Percentiles rank a stretch among this genome's conserved stretches.
These are phyloP conservation scores for Phymorhynchus buccinoides DNA, from an alignment of 1,140 invertebrate species.

Conservation along the genomic window DNA sequence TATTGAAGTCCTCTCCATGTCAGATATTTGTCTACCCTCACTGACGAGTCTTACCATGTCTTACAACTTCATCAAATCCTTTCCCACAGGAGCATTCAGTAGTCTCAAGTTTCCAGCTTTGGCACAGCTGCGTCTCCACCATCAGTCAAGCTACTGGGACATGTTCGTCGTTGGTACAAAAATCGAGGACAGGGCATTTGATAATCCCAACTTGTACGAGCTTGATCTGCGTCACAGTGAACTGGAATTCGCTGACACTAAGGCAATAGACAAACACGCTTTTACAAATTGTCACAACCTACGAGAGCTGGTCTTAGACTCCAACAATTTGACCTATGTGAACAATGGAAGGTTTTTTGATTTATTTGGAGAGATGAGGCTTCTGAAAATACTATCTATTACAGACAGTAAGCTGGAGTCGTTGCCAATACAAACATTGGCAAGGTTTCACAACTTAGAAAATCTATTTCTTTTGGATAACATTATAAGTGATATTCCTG, in stretches of 20 bases:
- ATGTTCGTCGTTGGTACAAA: neutral
- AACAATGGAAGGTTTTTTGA: neutral
- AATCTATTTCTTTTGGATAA: neutral
- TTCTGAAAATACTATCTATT: neutral
- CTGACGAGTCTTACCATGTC: neutral
- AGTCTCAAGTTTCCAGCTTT: neutral
- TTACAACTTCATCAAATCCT: neutral
- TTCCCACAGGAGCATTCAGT: neutral
- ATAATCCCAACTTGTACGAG: neutral
- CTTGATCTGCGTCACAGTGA: neutral
- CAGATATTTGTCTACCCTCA: neutral
- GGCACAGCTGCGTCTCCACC: neutral
- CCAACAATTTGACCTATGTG: neutral
- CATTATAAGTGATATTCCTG: neutral
- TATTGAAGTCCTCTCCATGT: neutral
- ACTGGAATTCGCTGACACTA: neutral
- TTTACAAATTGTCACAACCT: neutral
- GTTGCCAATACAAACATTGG: neutral
- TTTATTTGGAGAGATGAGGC: constrained; percentile 1
- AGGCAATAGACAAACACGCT: neutral
- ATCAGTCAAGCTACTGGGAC: neutral
- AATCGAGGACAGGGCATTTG: neutral
- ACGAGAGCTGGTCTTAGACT: neutral
- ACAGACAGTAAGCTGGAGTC: neutral
- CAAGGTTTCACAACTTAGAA: neutral